phyloP scores from a whole-genome alignment of 2,888 invertebrate genomes.

The Enoplolaimus lenunculus region DNA sequence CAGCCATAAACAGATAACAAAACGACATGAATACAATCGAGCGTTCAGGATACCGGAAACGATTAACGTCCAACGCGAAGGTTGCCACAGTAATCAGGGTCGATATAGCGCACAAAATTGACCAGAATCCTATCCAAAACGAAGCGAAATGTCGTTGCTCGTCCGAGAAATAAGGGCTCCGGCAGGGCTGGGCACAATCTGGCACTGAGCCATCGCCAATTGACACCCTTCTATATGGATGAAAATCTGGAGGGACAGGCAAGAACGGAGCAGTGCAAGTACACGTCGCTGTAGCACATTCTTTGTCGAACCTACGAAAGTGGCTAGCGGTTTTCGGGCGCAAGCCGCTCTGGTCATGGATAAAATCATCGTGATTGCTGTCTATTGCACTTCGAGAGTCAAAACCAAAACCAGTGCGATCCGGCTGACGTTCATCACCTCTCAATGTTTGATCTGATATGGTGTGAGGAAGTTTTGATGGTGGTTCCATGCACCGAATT shows the following conservation, averaged over 20 bases:
- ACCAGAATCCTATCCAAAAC: conserved; percentile 92
- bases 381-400: conserved; percentile 6
- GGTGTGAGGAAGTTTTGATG: neutral
- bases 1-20: conserved; percentile 76
- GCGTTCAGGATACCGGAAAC: conserved; percentile 70
- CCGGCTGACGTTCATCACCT: neutral
- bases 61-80: conserved; percentile 84
- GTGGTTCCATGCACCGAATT: conserved; percentile 24
- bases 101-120: conserved; percentile 80
- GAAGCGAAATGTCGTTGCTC: conserved; percentile 84
- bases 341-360: conserved; percentile 17
- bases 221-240: conserved; percentile 6
- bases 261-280: neutral
- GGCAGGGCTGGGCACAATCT: conserved; percentile 34
- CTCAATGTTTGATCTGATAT: neutral
- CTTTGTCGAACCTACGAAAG: too few relatives aligned
- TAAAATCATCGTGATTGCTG: too few relatives aligned
- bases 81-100: conserved; percentile 91
- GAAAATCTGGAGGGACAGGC: conserved; percentile 4
- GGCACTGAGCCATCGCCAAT: conserved; percentile 31
- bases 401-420: neutral
- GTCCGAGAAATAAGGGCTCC: conserved; percentile 22
- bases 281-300: neutral
- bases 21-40: conserved; percentile 93
- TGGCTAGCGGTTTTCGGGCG: conserved; percentile 12